Conservation (phyloP, 2,797 vertebrate genomes). For the Psittacula echo region DNA sequence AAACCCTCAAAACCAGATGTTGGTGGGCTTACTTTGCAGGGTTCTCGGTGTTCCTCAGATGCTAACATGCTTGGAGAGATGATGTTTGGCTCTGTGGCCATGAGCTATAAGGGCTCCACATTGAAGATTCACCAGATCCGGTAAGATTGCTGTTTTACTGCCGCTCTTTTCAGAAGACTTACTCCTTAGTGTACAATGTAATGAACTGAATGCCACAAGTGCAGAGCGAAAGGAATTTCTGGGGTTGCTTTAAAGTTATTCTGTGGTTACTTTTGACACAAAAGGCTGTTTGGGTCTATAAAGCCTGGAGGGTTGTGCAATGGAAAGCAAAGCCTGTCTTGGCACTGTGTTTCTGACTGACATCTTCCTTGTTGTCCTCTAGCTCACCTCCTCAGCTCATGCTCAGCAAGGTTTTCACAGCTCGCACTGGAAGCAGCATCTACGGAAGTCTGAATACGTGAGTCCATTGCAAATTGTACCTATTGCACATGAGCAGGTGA, state of each 20-base stretch:
- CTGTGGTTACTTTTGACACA: neutral
- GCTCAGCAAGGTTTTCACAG: slow-evolving; percentile 99
- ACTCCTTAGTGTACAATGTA: neutral
- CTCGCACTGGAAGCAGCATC: slow-evolving; percentile 93
- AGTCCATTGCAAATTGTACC: slow-evolving; percentile 58
- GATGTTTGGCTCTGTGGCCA: slow-evolving; percentile 99
- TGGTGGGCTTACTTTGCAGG: slow-evolving; percentile 69
- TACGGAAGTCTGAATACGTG: slow-evolving; percentile 98
- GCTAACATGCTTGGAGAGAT: slow-evolving; percentile 98
- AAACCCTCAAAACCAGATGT: neutral
- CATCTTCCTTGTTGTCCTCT: slow-evolving; percentile 22
- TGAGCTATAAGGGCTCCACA: slow-evolving; percentile 99
- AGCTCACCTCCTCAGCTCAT: slow-evolving; percentile 97
- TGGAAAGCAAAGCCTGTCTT: neutral
- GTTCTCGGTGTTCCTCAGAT: slow-evolving; percentile 91
- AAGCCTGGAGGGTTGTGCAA: neutral
- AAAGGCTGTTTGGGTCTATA: neutral
- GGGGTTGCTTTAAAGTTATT: neutral
- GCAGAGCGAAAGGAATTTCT: neutral
- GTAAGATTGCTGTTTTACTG: slow-evolving; percentile 73
- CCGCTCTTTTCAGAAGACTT: neutral
- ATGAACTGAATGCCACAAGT: neutral
- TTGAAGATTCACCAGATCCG: slow-evolving; percentile 98
- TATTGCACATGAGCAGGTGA: neutral
- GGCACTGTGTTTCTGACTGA: neutral